phyloP scores from a whole-genome alignment of 2,888 invertebrate species.

The Camptogramma bilineatum region DNA sequence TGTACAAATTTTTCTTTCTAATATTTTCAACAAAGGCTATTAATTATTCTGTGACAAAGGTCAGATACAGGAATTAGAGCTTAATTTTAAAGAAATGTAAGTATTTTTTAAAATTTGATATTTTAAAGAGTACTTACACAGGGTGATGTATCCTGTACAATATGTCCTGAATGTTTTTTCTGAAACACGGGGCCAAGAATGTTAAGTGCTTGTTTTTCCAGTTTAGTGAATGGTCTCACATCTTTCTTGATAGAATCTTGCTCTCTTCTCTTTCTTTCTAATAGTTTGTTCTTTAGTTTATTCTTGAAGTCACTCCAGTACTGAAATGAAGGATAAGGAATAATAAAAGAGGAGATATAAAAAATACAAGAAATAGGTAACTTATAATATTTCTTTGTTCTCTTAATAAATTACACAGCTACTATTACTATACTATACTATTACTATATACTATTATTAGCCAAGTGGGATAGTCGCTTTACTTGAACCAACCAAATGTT shows the following conservation, averaged over 20 bases:
- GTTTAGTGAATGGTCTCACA: constrained; percentile 59
- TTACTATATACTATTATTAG: no score
- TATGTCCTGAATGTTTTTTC: constrained; percentile 44
- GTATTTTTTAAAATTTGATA: no score
- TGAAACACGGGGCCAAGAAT: constrained; percentile 68
- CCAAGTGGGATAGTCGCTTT: no score
- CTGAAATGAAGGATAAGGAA: constrained; percentile 48
- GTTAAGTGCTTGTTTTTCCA: constrained; percentile 64
- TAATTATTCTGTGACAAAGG: no score
- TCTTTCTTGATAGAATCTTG: constrained; percentile 50
- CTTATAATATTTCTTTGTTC: no score
- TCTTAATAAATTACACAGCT: no score
- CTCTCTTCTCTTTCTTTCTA: constrained; percentile 54
- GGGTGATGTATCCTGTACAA: constrained; percentile 44
- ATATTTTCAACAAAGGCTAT: no score
- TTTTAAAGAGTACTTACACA: constrained; percentile 54
- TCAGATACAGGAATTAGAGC: no score
- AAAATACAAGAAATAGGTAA: not conserved
- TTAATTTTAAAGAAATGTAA: no score
- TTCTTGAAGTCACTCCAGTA: constrained; percentile 77
- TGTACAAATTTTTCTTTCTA: no score
- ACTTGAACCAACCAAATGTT: no score
- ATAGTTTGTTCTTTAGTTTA: constrained; percentile 68
- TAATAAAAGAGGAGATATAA: not conserved
- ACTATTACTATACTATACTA: no score